Evolutionary conservation across 2,888 invertebrate species (phyloP), one percentile per base, ranked within the genome.

Genomic region (Masnerella sp.): DNA sequence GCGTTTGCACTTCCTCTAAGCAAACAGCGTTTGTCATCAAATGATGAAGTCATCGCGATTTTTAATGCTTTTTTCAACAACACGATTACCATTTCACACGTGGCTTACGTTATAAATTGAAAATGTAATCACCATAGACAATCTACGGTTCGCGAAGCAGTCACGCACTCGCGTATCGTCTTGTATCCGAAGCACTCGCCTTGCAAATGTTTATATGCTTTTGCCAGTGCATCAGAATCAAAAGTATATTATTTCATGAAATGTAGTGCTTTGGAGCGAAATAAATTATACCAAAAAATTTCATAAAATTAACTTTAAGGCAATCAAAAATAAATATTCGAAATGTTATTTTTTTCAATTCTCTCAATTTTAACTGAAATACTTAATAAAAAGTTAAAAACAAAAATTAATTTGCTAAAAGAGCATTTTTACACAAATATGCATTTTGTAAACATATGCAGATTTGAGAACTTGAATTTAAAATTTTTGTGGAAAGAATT

Each of bases 131-230:
- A 34, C 61, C 34, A 40, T 47, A 30, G 49, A 61, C 61, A 49
- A 61, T 49, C 47, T 61, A 40, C 61, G 22, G 49, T 61, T 61
- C 49, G 20, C 49, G 38, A 40, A 40, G 61, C 49, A 61, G 61
- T 61, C 61, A 61, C 49, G 61, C 61, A 61, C 49, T 49, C 38
- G 49, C 47, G 22, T 38, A 61, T 61, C 49, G 49, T 49, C 49
- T 61, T 47, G 49, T 38, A 61, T 61, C 30, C 49, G 25, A 61
- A 40, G 38, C 40, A 30, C 30, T 40, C 11, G 40, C 18, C 12
- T 61, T 47, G 38, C 40, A 14, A 40, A 30, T 47, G 30, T 49
- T 47, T 61, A 61, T n/a, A n/a, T 61, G 40, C 61, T 61, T 40
- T 47, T 22, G 61, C 61, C 30, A 30, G 20, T 30, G 25, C 38